These are phyloP conservation scores for Perca flavescens DNA, from an alignment of 2,113 vertebrate species.

Conservation along the genomic window DNA sequence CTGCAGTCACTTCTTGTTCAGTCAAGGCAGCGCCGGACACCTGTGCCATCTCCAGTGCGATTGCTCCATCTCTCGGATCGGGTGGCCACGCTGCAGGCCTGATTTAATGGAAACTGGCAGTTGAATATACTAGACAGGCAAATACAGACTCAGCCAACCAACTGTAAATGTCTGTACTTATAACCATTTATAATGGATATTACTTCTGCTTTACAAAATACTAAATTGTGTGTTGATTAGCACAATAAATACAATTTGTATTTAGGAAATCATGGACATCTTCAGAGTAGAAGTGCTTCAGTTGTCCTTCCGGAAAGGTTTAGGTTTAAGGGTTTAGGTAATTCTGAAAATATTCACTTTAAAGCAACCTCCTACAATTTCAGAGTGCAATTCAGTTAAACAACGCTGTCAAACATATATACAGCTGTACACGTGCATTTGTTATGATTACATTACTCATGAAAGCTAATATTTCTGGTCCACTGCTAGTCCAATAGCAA, in stretches of 20 bases:
- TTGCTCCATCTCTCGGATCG: constrained; percentile 18
- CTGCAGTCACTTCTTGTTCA: constrained; percentile 72
- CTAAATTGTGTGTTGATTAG: constrained; percentile 24
- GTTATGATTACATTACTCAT: too few species aligned
- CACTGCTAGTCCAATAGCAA: too few species aligned
- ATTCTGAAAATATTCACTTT: not conserved
- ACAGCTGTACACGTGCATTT: too few species aligned
- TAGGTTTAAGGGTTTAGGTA: not conserved
- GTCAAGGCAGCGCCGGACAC: constrained; percentile 55
- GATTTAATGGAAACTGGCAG: constrained; percentile 61
- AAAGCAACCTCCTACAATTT: too few species aligned
- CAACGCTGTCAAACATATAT: too few species aligned
- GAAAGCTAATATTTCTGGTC: too few species aligned
- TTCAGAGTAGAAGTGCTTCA: not conserved
- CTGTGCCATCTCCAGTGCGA: constrained; percentile 60
- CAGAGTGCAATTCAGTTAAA: too few species aligned
- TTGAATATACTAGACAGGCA: constrained; percentile 48
- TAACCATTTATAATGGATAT: constrained; percentile 13
- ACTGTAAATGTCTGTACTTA: constrained; percentile 1
- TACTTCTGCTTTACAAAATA: constrained; percentile 23
- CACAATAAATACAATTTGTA: not conserved
- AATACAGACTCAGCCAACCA: constrained; percentile 28
- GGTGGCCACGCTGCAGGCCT: constrained; percentile 23
- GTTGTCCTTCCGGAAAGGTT: not conserved
- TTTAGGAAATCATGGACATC: not conserved